phyloP scores from a whole-genome alignment of 2,888 invertebrate genomes.

The Idaea straminata region DNA sequence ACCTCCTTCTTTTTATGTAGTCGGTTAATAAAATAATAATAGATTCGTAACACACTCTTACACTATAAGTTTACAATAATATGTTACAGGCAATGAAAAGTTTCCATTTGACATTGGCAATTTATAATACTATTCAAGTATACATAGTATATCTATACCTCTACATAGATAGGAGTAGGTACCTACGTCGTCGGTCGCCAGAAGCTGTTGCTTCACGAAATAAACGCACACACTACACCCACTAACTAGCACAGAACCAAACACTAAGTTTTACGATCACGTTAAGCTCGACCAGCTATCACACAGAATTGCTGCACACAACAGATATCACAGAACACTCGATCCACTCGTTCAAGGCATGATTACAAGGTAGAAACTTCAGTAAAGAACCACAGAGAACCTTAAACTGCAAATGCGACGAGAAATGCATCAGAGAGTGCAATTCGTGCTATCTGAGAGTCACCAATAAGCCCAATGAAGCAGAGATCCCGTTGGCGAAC shows the following conservation, averaged over 20 bases:
- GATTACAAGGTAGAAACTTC: constrained; percentile 38
- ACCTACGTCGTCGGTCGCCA: constrained; percentile 16
- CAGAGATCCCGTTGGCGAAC: constrained; percentile 78
- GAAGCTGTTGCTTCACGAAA: constrained; percentile 25
- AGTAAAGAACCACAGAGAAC: constrained; percentile 33
- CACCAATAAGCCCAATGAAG: constrained; percentile 81
- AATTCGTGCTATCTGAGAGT: constrained; percentile 80
- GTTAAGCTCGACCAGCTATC: constrained; percentile 15
- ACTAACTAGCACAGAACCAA: constrained; percentile 25
- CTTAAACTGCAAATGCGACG: constrained; percentile 61
- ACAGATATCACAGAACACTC: constrained; percentile 16
- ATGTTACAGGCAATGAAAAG: background rate
- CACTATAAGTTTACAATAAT: background rate
- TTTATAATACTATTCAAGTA: background rate
- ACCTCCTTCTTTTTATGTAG: too few species aligned
- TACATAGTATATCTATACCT: background rate
- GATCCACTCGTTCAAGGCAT: background rate
- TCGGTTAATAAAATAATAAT: too few species aligned
- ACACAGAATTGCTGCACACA: constrained; percentile 7
- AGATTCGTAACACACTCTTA: too few species aligned
- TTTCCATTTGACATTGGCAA: background rate
- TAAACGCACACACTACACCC: constrained; percentile 25
- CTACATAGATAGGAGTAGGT: constrained; percentile 3
- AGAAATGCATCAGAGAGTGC: constrained; percentile 77
- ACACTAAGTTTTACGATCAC: constrained; percentile 22